These are phyloP conservation scores for Noctua comes DNA, from an alignment of 2,888 invertebrate genomes.

Conservation along the genomic window DNA sequence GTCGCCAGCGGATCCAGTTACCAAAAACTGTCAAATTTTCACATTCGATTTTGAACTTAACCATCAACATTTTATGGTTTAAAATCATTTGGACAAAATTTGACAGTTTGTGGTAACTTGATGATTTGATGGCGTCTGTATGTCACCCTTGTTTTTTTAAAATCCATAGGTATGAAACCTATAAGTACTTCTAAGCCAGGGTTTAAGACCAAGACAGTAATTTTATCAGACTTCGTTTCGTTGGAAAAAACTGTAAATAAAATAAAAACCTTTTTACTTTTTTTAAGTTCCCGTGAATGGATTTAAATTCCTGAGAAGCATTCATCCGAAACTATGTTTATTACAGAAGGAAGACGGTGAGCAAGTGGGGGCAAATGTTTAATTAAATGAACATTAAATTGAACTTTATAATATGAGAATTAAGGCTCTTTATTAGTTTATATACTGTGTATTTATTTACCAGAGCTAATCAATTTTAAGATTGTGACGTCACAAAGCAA, in stretches of 20 bases:
- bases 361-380: background rate
- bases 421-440: background rate
- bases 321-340: conserved; percentile 35
- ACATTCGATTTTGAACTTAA: too few species aligned
- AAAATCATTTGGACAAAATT: too few species aligned
- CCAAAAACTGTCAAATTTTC: too few species aligned
- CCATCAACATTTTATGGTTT: too few species aligned
- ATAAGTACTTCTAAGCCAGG: too few species aligned
- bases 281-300: background rate
- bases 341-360: background rate
- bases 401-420: background rate
- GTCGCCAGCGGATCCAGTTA: too few species aligned
- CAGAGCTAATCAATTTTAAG: background rate
- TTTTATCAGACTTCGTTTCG: background rate
- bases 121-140: too few species aligned
- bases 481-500: conserved; percentile 5
- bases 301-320: conserved; percentile 24
- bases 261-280: background rate
- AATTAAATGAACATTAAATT: background rate
- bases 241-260: background rate
- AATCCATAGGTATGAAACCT: too few species aligned
- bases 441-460: background rate
- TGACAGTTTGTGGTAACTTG: too few species aligned
- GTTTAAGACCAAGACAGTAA: background rate
- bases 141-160: background rate